These are phyloP conservation scores for Gila robusta DNA, from an alignment of 2,797 vertebrate genomes.

Conservation along the genomic window DNA sequence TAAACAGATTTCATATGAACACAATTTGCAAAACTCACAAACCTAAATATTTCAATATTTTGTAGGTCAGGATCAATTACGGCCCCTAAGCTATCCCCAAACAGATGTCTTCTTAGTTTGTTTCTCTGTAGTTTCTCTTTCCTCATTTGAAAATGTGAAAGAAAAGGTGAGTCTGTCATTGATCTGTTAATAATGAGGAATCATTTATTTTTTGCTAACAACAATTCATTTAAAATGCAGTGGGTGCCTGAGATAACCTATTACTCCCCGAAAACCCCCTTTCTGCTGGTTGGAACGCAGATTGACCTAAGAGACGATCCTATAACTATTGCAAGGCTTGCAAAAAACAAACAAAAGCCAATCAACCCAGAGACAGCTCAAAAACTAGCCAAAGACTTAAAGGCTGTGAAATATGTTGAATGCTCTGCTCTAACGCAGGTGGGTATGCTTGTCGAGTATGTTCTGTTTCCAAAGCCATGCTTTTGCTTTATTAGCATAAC, in stretches of 20 bases:
- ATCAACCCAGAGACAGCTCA: slow-evolving; percentile 82
- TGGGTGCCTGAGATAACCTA: slow-evolving; percentile 84
- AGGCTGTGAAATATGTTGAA: slow-evolving; percentile 86
- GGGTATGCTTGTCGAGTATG: slow-evolving; percentile 30
- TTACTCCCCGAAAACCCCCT: slow-evolving; percentile 86
- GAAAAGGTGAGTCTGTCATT: slow-evolving; percentile 77
- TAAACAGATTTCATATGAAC: not conserved
- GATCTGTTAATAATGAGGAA: not conserved
- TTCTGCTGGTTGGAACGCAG: slow-evolving; percentile 85
- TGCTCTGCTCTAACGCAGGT: slow-evolving; percentile 85
- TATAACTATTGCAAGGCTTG: slow-evolving; percentile 81
- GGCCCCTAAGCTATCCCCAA: slow-evolving; percentile 84
- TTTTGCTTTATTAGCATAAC: slow-evolving; percentile 10
- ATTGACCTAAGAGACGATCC: slow-evolving; percentile 85
- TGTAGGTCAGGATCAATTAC: slow-evolving; percentile 82
- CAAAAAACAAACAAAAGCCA: slow-evolving; percentile 86
- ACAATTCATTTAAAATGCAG: slow-evolving; percentile 60
- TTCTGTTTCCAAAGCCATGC: not conserved
- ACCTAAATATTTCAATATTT: slow-evolving; percentile 24
- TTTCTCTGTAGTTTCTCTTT: slow-evolving; percentile 85
- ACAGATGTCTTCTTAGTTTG: slow-evolving; percentile 85
- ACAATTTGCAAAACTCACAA: not conserved
- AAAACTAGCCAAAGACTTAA: slow-evolving; percentile 82
- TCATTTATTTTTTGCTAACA: not conserved
- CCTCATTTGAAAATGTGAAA: slow-evolving; percentile 85